Base-by-base conservation (phyloP, 2,888 invertebrate species). In the Phymatocera aterrima region DNA sequence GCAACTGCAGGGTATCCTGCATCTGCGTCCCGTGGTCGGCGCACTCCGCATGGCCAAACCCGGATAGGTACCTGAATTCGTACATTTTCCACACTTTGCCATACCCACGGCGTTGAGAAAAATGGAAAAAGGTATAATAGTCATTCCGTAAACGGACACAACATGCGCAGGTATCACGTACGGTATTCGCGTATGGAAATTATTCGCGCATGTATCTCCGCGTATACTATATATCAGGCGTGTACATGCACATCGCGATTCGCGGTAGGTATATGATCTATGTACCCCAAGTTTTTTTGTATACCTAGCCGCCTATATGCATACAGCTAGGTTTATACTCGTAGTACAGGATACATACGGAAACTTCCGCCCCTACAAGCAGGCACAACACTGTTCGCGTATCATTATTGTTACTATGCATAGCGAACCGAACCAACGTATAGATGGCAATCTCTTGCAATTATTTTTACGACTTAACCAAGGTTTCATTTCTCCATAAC, bases 391-490 rank as follows among this genome's bases (percentile, higher is more conserved):
- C 68, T 68, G 68, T 68, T 28, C 28, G 46, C 68, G 46, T 68
- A 68, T 68, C 46, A 24, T 68, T 68, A 68, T 68, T 68, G 28
- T 68, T 68, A 46, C 46, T 68, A 68, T 68, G 72, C 72, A 48
- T 72, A 48, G 72, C 72, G 51, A 68, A 31, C 72, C 24, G 18
- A 72, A n/a, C n/a, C n/a, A n/a, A n/a, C n/a, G n/a, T 51, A 31
- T 72, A 72, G 48, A 85, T 84, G n/a, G 84, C 86, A 82, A 87
- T 88, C 89, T 89, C 88, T 87, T 86, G 85, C 87, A 87, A 88
- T 88, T 88, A 88, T 88, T 88, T 88, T 88, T 88, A 88, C 87
- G 88, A 88, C 82, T 65, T 15, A 61, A 77, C 85, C 85, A 85
- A 87, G 88, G 86, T 84, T 87, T 82, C 82, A 81, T 85, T 86